These are phyloP conservation scores for Elephas maximus DNA, from an alignment of 2,113 vertebrate species.

Conservation along the genomic window DNA sequence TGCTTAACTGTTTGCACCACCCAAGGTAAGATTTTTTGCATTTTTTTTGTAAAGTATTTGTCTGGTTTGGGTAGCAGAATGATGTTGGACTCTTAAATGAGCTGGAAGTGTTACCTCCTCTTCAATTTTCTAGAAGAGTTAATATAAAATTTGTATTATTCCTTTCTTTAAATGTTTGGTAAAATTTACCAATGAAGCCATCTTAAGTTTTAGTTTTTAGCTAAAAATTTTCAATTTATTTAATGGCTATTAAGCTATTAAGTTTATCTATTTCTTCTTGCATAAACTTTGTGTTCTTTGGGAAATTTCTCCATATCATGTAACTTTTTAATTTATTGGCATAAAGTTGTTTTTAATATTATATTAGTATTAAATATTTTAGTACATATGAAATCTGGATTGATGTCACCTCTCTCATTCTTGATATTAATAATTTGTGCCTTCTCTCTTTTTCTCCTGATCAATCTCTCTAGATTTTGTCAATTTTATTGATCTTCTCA, in stretches of 20 bases:
- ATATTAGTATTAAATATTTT: neutral
- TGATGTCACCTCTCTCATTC: neutral
- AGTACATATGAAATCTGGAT: neutral
- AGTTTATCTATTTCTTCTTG: neutral
- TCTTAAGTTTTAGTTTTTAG: neutral
- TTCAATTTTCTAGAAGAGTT: neutral
- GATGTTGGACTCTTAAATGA: neutral
- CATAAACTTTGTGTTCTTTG: neutral
- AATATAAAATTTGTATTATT: neutral
- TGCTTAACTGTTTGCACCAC: neutral
- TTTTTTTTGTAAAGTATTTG: neutral
- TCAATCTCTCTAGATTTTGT: neutral
- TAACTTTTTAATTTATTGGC: neutral
- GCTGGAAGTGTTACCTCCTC: neutral
- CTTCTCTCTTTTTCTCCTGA: neutral
- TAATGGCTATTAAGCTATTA: neutral
- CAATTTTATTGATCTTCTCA: too few species aligned
- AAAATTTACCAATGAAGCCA: neutral
- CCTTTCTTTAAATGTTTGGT: neutral
- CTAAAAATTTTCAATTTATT: neutral
- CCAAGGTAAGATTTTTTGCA: neutral
- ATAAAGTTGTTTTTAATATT: neutral
- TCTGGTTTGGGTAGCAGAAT: neutral
- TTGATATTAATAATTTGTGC: neutral
- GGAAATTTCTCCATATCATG: neutral